phyloP scores from a whole-genome alignment of 2,888 invertebrate genomes.

The Ariolimax columbianus region DNA sequence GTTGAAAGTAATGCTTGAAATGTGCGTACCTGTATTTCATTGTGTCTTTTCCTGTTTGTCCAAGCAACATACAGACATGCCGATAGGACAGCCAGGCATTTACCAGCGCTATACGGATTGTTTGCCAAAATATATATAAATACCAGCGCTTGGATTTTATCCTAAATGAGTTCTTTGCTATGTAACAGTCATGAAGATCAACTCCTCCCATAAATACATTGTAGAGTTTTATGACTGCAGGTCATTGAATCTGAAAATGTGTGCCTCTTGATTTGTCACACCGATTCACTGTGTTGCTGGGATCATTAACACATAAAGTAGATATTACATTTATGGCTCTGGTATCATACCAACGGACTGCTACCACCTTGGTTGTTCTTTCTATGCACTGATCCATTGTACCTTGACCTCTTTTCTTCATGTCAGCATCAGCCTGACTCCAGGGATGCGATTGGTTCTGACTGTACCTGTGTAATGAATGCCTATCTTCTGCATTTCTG shows the following conservation, averaged over 20 bases:
- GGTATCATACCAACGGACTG: conserved; percentile 20
- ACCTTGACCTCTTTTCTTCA: conserved; percentile 22
- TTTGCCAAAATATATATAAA: conserved; percentile 31
- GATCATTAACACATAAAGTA: conserved; percentile 5
- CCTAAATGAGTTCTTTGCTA: neutral
- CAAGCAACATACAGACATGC: neutral
- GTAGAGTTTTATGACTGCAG: conserved; percentile 2
- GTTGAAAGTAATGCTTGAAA: too few species aligned
- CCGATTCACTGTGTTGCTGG: neutral
- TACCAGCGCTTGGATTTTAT: conserved; percentile 31
- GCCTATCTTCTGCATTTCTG: neutral
- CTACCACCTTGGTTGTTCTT: conserved; percentile 15
- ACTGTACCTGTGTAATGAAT: conserved; percentile 35
- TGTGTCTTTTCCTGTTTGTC: too few species aligned
- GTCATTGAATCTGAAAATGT: neutral
- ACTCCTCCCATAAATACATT: conserved; percentile 32
- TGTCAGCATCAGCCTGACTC: conserved; percentile 18
- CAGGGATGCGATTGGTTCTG: conserved; percentile 10
- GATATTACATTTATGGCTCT: conserved; percentile 14
- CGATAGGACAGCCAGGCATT: conserved; percentile 21
- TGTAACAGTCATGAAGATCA: conserved; percentile 16
- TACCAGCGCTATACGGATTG: conserved; percentile 2
- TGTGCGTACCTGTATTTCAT: too few species aligned
- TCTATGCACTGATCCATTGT: conserved; percentile 9
- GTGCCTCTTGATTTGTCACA: neutral